Evolutionary conservation across 2,113 vertebrate species (phyloP).

Genomic region (Turdus rufiventris): DNA sequence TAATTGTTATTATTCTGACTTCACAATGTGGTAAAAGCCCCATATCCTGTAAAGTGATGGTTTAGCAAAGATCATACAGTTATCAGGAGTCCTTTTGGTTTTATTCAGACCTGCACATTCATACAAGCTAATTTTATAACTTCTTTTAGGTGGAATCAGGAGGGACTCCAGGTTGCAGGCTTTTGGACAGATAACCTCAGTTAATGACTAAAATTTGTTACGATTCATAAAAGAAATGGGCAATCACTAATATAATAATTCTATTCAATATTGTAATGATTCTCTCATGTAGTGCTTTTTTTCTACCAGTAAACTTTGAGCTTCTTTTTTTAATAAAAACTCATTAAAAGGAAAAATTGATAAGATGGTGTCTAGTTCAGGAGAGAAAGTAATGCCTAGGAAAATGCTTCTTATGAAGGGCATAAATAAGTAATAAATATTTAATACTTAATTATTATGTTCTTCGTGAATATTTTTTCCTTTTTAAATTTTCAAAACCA

Average conservation of each 20-base stretch:
- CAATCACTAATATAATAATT: neutral
- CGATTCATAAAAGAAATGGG: neutral
- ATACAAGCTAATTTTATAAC: neutral
- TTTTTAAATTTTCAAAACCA: neutral
- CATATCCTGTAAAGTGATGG: neutral
- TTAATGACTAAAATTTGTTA: neutral
- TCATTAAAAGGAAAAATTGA: neutral
- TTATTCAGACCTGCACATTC: neutral
- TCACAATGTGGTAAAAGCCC: neutral
- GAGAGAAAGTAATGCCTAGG: neutral
- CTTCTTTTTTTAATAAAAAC: neutral
- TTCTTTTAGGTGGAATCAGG: neutral
- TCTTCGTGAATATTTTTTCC: neutral
- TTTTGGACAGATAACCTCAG: neutral
- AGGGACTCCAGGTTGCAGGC: neutral
- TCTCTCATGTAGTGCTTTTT: neutral
- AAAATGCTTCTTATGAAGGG: neutral
- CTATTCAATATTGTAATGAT: neutral
- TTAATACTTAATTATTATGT: neutral
- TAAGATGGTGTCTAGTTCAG: neutral
- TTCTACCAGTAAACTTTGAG: neutral
- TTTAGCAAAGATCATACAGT: neutral
- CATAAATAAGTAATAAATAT: neutral
- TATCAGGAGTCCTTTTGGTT: neutral
- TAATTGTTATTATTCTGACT: neutral